Percentiles rank a stretch among this genome's conserved stretches.
These are phyloP conservation scores for Petrocephalus sullivani DNA, from an alignment of 2,797 vertebrate genomes.

Conservation along the genomic window DNA sequence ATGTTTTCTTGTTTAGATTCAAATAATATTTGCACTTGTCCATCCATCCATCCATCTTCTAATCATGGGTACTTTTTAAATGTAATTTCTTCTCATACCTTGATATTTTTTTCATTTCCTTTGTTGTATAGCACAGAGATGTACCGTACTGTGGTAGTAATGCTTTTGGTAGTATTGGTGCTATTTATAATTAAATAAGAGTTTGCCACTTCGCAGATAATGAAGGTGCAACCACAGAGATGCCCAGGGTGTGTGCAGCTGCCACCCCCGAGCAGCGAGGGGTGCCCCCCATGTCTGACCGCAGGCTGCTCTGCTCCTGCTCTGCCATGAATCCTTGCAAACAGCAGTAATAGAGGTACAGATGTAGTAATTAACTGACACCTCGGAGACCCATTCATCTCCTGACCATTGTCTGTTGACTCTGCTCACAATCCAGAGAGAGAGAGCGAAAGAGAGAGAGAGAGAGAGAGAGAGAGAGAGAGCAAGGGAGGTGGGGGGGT, in stretches of 20 bases:
- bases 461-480: not conserved
- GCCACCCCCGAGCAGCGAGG: not conserved
- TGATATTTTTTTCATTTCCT: not conserved
- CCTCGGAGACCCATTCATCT: slow-evolving; percentile 17
- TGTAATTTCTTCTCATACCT: not conserved
- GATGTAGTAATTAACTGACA: slow-evolving; percentile 25
- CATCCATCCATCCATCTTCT: not conserved
- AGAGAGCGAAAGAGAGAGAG: not conserved
- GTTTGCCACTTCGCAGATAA: not conserved
- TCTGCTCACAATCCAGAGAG: not conserved
- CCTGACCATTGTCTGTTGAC: slow-evolving; percentile 18
- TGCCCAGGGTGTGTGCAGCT: not conserved
- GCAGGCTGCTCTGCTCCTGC: not conserved
- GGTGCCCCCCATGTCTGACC: not conserved
- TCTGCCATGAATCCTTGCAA: slow-evolving; percentile 1
- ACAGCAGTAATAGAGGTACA: slow-evolving; percentile 16
- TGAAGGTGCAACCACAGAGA: not conserved
- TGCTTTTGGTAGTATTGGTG: not conserved
- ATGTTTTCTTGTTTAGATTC: not conserved
- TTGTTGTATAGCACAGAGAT: not conserved
- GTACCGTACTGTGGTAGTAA: not conserved
- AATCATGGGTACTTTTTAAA: not conserved
- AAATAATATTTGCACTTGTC: not conserved
- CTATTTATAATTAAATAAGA: not conserved
- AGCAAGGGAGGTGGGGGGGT: not conserved